Percentiles rank a stretch among this genome's conserved stretches.
Conservation (phyloP, 2,888 invertebrate genomes). For the Microctonus aethiopoides region DNA sequence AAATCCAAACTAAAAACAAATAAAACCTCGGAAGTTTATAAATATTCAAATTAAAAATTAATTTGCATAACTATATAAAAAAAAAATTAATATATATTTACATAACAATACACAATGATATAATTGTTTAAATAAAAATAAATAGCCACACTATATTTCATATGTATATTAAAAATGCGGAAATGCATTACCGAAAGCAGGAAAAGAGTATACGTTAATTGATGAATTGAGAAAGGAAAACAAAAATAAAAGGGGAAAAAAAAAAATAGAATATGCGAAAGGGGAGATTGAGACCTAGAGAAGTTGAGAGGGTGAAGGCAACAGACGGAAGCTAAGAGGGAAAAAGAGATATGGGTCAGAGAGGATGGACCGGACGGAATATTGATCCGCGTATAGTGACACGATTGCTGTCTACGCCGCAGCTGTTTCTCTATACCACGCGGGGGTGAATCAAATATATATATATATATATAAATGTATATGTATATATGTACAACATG, state of each 20-base stretch:
- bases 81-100: too few relatives aligned
- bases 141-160: too few relatives aligned
- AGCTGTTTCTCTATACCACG: constrained; percentile 2
- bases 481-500: neutral
- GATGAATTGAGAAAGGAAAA: neutral
- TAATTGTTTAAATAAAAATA: neutral
- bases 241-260: constrained; percentile 16
- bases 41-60: too few relatives aligned
- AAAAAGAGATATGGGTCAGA: constrained; percentile 61
- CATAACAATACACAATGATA: neutral
- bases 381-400: constrained; percentile 59
- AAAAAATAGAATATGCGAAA: too few relatives aligned
- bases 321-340: constrained; percentile 24
- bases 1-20: too few relatives aligned
- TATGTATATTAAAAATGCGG: too few relatives aligned
- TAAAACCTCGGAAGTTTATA: too few relatives aligned
- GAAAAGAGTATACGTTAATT: neutral
- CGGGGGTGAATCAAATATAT: constrained; percentile 16
- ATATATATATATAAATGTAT: neutral
- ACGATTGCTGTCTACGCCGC: constrained; percentile 41
- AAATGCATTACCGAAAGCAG: neutral
- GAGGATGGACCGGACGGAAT: constrained; percentile 65
- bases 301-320: constrained; percentile 10
- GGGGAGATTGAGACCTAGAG: too few relatives aligned
- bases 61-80: too few relatives aligned